Conservation (phyloP, 2,113 vertebrate genomes). For the Zosterops lateralis region DNA sequence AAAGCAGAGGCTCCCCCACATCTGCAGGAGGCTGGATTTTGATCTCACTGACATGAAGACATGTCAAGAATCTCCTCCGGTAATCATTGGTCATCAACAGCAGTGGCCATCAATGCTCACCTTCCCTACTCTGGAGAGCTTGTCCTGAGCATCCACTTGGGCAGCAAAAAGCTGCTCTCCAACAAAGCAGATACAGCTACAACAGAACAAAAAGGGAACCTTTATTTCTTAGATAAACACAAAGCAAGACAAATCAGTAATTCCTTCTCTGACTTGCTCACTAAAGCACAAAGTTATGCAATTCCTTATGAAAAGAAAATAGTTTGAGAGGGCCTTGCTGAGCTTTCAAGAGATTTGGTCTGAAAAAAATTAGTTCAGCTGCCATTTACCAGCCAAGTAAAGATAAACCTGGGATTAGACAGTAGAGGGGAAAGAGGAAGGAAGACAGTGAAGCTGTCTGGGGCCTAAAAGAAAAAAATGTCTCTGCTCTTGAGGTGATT, state of each 20-base stretch:
- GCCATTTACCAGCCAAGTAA: neutral
- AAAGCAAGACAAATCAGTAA: neutral
- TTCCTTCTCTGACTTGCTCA: neutral
- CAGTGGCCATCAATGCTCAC: neutral
- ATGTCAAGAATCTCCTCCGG: neutral
- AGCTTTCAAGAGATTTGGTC: neutral
- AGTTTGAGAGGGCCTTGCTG: neutral
- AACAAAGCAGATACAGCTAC: neutral
- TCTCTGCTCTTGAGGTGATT: neutral
- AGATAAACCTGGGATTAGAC: neutral
- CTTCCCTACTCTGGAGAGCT: neutral
- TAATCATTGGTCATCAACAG: neutral
- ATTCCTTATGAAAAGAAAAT: neutral
- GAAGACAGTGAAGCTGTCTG: neutral
- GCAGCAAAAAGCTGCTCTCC: neutral
- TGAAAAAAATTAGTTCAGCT: neutral
- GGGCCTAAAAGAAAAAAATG: neutral
- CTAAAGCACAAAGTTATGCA: neutral
- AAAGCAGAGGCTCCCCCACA: neutral
- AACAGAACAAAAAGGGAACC: accelerated
- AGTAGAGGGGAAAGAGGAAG: neutral
- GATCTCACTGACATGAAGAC: neutral
- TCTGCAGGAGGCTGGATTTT: neutral
- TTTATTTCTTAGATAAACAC: neutral
- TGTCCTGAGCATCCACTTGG: neutral